These are phyloP conservation scores for Oryzias javanicus DNA, from an alignment of 2,113 vertebrate genomes.

Conservation along the genomic window DNA sequence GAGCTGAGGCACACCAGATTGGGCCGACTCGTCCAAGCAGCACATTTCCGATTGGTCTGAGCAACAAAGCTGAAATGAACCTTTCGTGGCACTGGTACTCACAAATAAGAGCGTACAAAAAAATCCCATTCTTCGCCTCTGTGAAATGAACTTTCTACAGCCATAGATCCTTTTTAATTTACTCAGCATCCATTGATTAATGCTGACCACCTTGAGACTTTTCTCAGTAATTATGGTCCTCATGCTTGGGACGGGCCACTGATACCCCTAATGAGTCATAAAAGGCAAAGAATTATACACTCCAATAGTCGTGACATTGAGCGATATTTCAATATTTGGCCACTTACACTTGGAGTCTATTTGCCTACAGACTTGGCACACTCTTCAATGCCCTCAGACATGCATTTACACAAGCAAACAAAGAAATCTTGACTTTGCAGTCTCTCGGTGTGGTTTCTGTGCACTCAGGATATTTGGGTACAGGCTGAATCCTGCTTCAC, in stretches of 20 bases:
- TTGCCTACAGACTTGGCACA: slow-evolving; percentile 52
- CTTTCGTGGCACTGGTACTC: slow-evolving; percentile 47
- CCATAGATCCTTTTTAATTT: slow-evolving; percentile 50
- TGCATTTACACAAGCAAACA: slow-evolving; percentile 67
- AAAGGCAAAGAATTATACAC: slow-evolving; percentile 52
- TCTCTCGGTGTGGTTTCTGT: slow-evolving; percentile 46
- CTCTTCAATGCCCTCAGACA: slow-evolving; percentile 45
- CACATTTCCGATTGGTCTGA: slow-evolving; percentile 58
- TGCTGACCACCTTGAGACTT: slow-evolving; percentile 38
- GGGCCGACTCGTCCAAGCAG: slow-evolving; percentile 52
- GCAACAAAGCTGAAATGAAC: slow-evolving; percentile 47
- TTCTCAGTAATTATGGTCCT: slow-evolving; percentile 52
- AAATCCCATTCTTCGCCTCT: slow-evolving; percentile 6
- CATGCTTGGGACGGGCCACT: slow-evolving; percentile 35
- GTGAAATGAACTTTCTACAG: slow-evolving; percentile 29
- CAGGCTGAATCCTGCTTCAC: slow-evolving; percentile 48
- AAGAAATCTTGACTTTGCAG: slow-evolving; percentile 61
- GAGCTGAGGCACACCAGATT: slow-evolving; percentile 57
- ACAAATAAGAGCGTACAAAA: neutral
- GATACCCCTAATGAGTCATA: slow-evolving; percentile 53
- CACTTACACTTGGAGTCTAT: slow-evolving; percentile 58
- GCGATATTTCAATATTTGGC: slow-evolving; percentile 65
- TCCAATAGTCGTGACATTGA: slow-evolving; percentile 47
- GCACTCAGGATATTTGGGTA: slow-evolving; percentile 53
- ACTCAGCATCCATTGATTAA: slow-evolving; percentile 56